These are phyloP conservation scores for Brachypterus glaber DNA, from an alignment of 2,888 invertebrate genomes.

Conservation along the genomic window DNA sequence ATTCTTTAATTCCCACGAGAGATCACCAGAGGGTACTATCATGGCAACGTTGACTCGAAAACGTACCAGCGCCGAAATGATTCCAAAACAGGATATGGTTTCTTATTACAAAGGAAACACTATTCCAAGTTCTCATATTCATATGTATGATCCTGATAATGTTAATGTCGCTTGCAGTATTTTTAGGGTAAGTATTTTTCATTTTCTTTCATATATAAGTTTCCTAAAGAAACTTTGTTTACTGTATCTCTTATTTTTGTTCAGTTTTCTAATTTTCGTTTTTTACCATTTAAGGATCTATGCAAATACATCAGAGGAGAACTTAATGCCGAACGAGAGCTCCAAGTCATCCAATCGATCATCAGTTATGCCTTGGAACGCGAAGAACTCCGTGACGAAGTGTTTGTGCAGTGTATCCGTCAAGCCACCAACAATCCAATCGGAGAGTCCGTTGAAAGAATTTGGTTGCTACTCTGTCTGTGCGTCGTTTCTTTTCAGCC, in stretches of 20 bases:
- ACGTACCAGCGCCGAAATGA: slow-evolving; percentile 64
- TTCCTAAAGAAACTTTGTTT: too few species aligned
- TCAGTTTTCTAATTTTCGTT: not conserved
- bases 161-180: slow-evolving; percentile 80
- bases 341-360: slow-evolving; percentile 72
- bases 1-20: slow-evolving; percentile 82
- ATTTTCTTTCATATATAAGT: too few species aligned
- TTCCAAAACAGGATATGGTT: slow-evolving; percentile 90
- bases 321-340: slow-evolving; percentile 72
- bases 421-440: slow-evolving; percentile 85
- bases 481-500: slow-evolving; percentile 90
- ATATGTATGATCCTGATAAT: slow-evolving; percentile 92
- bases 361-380: slow-evolving; percentile 82
- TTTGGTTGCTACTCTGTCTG: slow-evolving; percentile 83
- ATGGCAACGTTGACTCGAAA: slow-evolving; percentile 79
- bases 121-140: slow-evolving; percentile 88
- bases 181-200: slow-evolving; percentile 73
- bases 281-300: slow-evolving; percentile 68
- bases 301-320: slow-evolving; percentile 87
- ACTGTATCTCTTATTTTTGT: not conserved
- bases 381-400: slow-evolving; percentile 86
- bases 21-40: slow-evolving; percentile 77
- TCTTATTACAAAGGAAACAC: slow-evolving; percentile 78
- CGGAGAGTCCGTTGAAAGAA: slow-evolving; percentile 69
- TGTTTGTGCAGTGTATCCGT: slow-evolving; percentile 79